These are phyloP conservation scores for Erynnis tages DNA, from an alignment of 2,888 invertebrate genomes.

Conservation along the genomic window DNA sequence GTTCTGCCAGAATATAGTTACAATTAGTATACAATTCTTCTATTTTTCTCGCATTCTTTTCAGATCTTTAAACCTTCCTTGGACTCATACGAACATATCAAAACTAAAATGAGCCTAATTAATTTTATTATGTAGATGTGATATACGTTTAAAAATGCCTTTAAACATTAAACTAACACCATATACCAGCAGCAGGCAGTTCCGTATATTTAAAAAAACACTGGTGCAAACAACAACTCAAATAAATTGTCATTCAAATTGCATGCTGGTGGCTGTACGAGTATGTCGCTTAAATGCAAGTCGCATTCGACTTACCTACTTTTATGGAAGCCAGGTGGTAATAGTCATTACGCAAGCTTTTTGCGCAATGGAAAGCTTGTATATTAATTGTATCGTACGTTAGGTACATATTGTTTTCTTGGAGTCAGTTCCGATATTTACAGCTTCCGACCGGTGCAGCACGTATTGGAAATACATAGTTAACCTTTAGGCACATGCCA, in stretches of 20 bases:
- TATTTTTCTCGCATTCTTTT: no score
- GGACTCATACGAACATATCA: no score
- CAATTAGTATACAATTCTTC: no score
- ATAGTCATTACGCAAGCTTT: slow-evolving; percentile 33
- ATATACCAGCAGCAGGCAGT: not conserved
- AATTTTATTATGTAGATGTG: no score
- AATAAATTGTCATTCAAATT: slow-evolving; percentile 33
- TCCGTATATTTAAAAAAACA: not conserved
- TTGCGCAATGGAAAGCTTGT: slow-evolving; percentile 37
- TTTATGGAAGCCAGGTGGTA: slow-evolving; percentile 40
- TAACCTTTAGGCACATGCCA: slow-evolving; percentile 14
- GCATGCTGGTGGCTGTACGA: slow-evolving; percentile 34
- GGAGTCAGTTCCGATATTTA: slow-evolving; percentile 11
- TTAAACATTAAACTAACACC: not conserved
- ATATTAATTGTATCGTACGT: no score
- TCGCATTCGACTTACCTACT: slow-evolving; percentile 23
- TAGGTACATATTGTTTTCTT: slow-evolving; percentile 20
- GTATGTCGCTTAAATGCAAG: slow-evolving; percentile 35
- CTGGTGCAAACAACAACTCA: slow-evolving; percentile 9
- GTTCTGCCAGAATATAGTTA: no score
- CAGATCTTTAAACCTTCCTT: no score
- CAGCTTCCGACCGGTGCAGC: slow-evolving; percentile 10
- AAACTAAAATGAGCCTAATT: no score
- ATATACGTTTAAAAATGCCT: no score
- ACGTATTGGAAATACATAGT: slow-evolving; percentile 4